Base-by-base conservation (phyloP, 2,888 invertebrate genomes). In the Anthophora plumipes region DNA sequence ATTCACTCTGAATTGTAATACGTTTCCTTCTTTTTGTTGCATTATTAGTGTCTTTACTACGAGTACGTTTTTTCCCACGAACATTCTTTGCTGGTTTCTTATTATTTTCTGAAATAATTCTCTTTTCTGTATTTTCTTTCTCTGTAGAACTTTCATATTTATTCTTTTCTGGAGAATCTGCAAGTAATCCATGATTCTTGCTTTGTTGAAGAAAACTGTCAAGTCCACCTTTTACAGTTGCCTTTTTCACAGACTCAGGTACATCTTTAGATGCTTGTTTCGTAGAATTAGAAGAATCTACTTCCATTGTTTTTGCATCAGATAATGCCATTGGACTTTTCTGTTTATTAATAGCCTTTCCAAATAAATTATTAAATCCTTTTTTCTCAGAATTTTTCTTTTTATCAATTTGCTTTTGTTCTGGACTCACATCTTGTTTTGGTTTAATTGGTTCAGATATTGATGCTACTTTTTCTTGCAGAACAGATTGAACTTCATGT, bases 331-430 rank as follows among this genome's bases (percentile, higher is more conserved):
- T 39, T 14, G 57, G 17, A 54, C 43, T 85, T 20, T 80, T 84
- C n/a, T 84, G 79, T 22, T 84, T 85, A 68, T 80, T 86, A 2
- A 39, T 48, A 17, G 70, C 74, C 82, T 90, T 92, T 14, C 87
- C 89, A 82, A 92, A 93, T 8, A 93, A 84, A 81, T 89, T 90
- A 37, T 86, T 87, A 11, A 91, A 91, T 8, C 91, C 92, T 63
- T 76, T 77, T 20, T 68, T 69, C 9, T 82, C 77, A 31, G 50
- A 39, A 48, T 22, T 37, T 52, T 84, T 81, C 57, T 91, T 92
- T 7, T 74, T 37, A 4, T 50, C 25, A 52, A 77, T 74, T 6
- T 64, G 64, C 71, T 88, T 89, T 20, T 81, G 82, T 41, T 88
- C 80, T 39, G 57, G 39, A 46, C 70, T 84, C 6, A 37, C 22